Evolutionary conservation across 64 coral and sea anemone species (phyloP), one percentile per base, ranked within the genome.

Genomic region (Porites lutea): DNA sequence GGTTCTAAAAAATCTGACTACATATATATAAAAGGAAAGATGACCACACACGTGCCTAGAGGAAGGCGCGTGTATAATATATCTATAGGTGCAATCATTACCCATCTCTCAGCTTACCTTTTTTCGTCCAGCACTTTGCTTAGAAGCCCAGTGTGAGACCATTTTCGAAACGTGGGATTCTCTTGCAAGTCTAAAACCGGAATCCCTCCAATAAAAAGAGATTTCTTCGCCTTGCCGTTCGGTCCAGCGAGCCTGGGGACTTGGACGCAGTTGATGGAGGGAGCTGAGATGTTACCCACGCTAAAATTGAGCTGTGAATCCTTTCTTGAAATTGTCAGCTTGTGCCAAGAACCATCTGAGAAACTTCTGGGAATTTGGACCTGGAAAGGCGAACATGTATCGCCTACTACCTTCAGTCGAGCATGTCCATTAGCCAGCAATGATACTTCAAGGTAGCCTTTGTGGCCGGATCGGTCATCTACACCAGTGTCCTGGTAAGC

Each of bases 401-500:
- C 12, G 2, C 61, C 81, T 6, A 27, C 46, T 16, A 93, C 20
- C 10, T 50, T 18, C 8, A 93, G 63, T 52, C 50, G 47, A 48
- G 86, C 61, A 14, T 79, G 12, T 11, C 91, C 91, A 77, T 93
- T n/a, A 51, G 5, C 12, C 7, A 59, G 20, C 3, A 79, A 77
- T 11, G 49, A 87, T 59, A 93, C 65, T 47, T 79, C 72, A 47
- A 93, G 21, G 73, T 69, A 93, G 71, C 79, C 82, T 2, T 92
- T 19, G 8, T 48, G 0, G 12, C 45, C 4, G 4, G 44, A 60
- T 1, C 86, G 53, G 53, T 88, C 55, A n/a, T 82, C 50, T 8
- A 21, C 13, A 11, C 23, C 23, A 13, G 75, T 68, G 49, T 87
- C 91, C 20, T 87, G 82, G 48, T 93, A 93, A 52, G 86, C 72